Evolutionary conservation across 2,888 invertebrate genomes (phyloP).

Genomic region (Caenorhabditis drosophilae): DNA sequence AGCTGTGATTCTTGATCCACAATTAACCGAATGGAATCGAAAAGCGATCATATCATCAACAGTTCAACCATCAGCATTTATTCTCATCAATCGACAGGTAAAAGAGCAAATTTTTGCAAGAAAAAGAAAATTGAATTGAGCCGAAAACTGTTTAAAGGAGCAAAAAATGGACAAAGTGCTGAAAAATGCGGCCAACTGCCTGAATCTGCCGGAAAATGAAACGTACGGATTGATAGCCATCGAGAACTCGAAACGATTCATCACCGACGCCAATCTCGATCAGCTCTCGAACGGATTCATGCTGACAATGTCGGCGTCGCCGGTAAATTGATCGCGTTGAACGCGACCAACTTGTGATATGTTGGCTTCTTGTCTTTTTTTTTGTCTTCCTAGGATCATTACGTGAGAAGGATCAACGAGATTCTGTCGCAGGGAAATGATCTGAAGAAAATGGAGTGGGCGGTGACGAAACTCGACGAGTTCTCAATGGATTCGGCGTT

Average conservation of each 20-base stretch:
- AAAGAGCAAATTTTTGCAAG: neutral
- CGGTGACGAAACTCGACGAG: constrained; percentile 25
- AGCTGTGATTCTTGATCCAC: constrained; percentile 41
- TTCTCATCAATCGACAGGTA: constrained; percentile 23
- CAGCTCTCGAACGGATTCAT: constrained; percentile 53
- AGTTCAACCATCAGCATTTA: constrained; percentile 27
- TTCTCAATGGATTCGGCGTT: constrained; percentile 18
- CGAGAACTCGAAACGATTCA: constrained; percentile 48
- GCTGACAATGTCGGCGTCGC: constrained; percentile 56
- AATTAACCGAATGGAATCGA: constrained; percentile 40
- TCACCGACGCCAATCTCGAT: constrained; percentile 40
- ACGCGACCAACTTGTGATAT: neutral
- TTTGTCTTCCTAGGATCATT: constrained; percentile 30
- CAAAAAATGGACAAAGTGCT: constrained; percentile 30
- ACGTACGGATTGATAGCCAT: constrained; percentile 40
- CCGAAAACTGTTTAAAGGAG: constrained; percentile 13
- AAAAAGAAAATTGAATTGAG: neutral
- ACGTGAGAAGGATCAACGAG: constrained; percentile 25
- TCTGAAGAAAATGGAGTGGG: constrained; percentile 30
- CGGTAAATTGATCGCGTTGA: constrained; percentile 23
- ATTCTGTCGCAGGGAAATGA: constrained; percentile 28
- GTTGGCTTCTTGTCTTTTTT: neutral
- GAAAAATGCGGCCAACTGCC: constrained; percentile 20
- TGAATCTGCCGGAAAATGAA: constrained; percentile 36
- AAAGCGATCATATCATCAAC: constrained; percentile 19